Conservation (phyloP, 2,888 invertebrate genomes). For the Meteorus cinctellus region DNA sequence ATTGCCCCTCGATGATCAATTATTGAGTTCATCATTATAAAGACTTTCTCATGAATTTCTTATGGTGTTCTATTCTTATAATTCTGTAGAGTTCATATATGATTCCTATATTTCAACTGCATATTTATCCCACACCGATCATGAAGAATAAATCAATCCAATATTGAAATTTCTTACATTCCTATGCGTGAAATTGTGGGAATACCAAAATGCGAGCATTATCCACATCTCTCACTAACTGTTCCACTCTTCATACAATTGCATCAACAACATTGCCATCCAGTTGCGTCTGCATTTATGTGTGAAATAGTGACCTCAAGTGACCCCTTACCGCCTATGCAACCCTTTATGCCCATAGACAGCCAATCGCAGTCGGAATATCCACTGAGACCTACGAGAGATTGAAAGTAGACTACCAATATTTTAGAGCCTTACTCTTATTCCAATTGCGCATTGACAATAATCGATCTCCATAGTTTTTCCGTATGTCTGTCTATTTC, state of each 20-base stretch:
- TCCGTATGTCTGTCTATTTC: neutral
- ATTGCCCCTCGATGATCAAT: no score
- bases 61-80: no score
- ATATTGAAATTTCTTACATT: neutral
- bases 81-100: neutral
- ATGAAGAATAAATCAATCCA: neutral
- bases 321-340: neutral
- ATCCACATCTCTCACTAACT: neutral
- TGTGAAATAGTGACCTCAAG: neutral
- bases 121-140: no score
- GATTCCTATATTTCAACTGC: neutral
- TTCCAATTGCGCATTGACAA: neutral
- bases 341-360: neutral
- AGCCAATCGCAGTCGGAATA: neutral
- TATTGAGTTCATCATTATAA: no score
- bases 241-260: neutral
- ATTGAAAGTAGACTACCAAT: neutral
- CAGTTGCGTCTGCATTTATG: neutral
- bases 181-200: neutral
- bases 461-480: conserved; percentile 3
- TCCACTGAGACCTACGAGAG: neutral
- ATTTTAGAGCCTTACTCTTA: neutral
- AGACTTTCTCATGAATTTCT: no score
- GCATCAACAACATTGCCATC: neutral
- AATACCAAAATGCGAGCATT: neutral